Conservation (phyloP, 2,797 vertebrate genomes). For the Phalanger gymnotis region DNA sequence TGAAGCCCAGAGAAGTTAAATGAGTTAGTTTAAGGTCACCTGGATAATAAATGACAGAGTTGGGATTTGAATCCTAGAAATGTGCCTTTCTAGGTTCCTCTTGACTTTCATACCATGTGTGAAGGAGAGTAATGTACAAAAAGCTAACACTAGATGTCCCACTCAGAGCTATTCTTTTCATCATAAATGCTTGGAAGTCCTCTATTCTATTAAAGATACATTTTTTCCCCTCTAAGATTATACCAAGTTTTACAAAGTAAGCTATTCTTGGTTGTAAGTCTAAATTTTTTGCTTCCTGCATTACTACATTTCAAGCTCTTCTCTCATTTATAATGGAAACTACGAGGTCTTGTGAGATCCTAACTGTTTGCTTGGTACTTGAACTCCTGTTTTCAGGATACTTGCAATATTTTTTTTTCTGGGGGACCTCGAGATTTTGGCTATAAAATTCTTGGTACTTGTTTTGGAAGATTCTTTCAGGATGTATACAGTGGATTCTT, state of each 20-base stretch:
- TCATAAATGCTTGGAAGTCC: not conserved
- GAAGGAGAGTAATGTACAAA: not conserved
- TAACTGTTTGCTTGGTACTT: not conserved
- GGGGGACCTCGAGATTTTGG: not conserved
- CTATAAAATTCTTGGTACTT: not conserved
- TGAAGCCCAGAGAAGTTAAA: not conserved
- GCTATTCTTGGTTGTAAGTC: not conserved
- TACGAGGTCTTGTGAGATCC: not conserved
- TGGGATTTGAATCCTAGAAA: no score
- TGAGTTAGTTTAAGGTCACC: not conserved
- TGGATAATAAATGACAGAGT: not conserved
- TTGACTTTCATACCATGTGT: not conserved
- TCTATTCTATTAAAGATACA: not conserved
- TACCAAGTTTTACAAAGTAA: accelerated
- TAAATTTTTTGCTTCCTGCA: not conserved
- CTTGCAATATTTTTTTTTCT: not conserved
- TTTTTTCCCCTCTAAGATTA: not conserved
- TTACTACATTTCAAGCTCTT: not conserved
- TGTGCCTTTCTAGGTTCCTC: not conserved
- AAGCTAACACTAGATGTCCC: no score
- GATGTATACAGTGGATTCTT: not conserved
- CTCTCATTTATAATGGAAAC: not conserved
- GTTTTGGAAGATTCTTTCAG: not conserved
- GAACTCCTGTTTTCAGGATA: not conserved
- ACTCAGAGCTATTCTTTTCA: no score